Evolutionary conservation across 2,888 invertebrate species (phyloP), one percentile per base, ranked within the genome.

Genomic region (Malachius bipustulatus): DNA sequence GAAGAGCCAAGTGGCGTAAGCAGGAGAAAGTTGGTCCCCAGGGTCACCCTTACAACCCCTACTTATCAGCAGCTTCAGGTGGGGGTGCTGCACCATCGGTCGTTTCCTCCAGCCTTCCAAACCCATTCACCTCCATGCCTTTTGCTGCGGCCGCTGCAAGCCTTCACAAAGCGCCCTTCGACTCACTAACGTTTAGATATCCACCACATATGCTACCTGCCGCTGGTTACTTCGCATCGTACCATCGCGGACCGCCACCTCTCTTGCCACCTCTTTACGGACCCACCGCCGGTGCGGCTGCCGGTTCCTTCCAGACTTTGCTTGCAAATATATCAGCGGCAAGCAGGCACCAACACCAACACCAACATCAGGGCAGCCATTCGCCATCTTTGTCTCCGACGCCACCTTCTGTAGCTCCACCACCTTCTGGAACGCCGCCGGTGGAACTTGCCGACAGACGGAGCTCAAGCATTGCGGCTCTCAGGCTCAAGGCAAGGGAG

Each of bases 21-120:
- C 88, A 88, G 56, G 89, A 89, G 63, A 89, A 88, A 64, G 89
- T 89, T 38, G 89, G 89, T 0, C 89, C 89, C 0, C 82, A 87
- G 53, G 87, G 74, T 2, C 89, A 89, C 60, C 89, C 89, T 1
- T 89, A 89, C 71, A 87, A 82, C 59, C 85, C 87, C 2, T 88
- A 85, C 62, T 59, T 84, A 44, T 71, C 69, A n/a, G 66, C 62
- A 30, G 68, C 74, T 26, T 72, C 70, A 6, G 70, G 64, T 32
- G 71, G 73, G 2, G 71, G 73, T 16, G 70, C 79, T 30, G 63
- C 67, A 26, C 74, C 82, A 0, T 79, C 82, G 3, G 70, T 71
- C 3, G n/a, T n/a, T n/a, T 77, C 83, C 2, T 75, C 83, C 50
- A 73, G 82, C 16, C 70, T 85, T 60, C 83, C 85, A 26, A 83